These are phyloP conservation scores for Melitaea cinxia DNA, from an alignment of 1,140 invertebrate genomes.

Conservation along the genomic window DNA sequence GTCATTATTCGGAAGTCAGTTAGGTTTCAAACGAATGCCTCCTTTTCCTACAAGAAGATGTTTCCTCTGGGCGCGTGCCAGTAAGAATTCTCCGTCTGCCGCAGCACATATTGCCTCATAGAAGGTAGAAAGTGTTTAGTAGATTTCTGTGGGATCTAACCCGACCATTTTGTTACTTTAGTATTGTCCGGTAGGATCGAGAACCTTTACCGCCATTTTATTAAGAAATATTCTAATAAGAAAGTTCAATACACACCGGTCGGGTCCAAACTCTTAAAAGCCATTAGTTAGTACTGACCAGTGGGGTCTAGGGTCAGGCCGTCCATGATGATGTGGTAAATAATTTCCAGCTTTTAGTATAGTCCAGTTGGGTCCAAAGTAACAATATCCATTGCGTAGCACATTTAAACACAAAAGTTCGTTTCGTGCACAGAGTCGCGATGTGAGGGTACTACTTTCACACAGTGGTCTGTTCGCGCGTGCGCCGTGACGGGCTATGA, in stretches of 20 bases:
- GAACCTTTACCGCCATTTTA: constrained; percentile 50
- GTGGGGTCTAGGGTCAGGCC: constrained; percentile 67
- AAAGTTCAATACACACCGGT: constrained; percentile 73
- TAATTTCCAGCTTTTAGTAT: constrained; percentile 51
- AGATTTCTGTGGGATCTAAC: constrained; percentile 74
- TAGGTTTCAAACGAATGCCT: constrained; percentile 49
- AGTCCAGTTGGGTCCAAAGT: constrained; percentile 76
- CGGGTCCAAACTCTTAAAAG: constrained; percentile 61
- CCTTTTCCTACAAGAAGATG: constrained; percentile 74
- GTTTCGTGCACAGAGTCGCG: constrained; percentile 56
- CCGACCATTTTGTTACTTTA: constrained; percentile 64
- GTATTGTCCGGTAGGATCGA: constrained; percentile 58
- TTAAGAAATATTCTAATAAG: constrained; percentile 53
- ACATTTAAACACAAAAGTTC: constrained; percentile 69
- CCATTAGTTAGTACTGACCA: constrained; percentile 69
- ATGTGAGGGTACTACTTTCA: constrained; percentile 30
- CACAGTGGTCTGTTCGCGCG: constrained; percentile 56
- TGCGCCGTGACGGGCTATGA: constrained; percentile 60
- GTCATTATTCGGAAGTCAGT: constrained; percentile 51
- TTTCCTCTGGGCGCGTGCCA: constrained; percentile 71
- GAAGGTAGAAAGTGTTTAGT: constrained; percentile 55
- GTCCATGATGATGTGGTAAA: constrained; percentile 52
- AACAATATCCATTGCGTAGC: constrained; percentile 71
- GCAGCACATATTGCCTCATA: constrained; percentile 73
- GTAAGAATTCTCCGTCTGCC: constrained; percentile 67